Evolutionary conservation across 2,113 vertebrate genomes (phyloP), one percentile per base, ranked within the genome.

Genomic region (Astatoreochromis straeleni): DNA sequence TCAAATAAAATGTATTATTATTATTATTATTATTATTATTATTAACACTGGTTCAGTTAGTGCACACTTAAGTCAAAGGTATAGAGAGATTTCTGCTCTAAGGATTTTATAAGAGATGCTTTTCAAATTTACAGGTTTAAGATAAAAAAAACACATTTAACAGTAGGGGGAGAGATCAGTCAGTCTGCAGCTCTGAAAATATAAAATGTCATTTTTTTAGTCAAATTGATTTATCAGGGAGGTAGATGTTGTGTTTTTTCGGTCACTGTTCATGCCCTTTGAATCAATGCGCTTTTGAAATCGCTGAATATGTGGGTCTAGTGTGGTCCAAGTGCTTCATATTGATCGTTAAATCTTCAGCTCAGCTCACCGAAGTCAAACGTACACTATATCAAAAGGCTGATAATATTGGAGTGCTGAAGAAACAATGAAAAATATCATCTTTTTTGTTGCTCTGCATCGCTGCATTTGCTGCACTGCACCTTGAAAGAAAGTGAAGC

Each of bases 321-420:
- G 21, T 55, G 21, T 84, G 10, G 70, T 81, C 35, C 40, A 49
- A 54, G 19, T 38, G 26, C 24, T 42, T 89, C 51, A 58, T 80
- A 89, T 90, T 81, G 89, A 91, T 92, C 33, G 47, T 80, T 16
- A 13, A 21, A 55, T 57, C 60, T 83, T 70, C 21, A 78, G 70
- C 75, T 79, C 24, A 54, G 42, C 47, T 65, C 42, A 73, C 17
- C 31, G 3, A 12, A 73, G 80, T 85, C 33, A 78, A 53, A 87
- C 7, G 5, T 26, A 57, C 19, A 40, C 29, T 31, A 4, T 17
- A 65, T 68, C 21, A 49, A 51, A 65, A 8, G 21, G 21, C 16
- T 70, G 29, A 78, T 79, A 78, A 82, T 58, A 65, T 12, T 26
- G 17, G 83, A 29, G 55, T 42, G 16, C n/a, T 82, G 47, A 60